phyloP scores from a whole-genome alignment of 2,113 vertebrate genomes.

The Peromyscus californicus region DNA sequence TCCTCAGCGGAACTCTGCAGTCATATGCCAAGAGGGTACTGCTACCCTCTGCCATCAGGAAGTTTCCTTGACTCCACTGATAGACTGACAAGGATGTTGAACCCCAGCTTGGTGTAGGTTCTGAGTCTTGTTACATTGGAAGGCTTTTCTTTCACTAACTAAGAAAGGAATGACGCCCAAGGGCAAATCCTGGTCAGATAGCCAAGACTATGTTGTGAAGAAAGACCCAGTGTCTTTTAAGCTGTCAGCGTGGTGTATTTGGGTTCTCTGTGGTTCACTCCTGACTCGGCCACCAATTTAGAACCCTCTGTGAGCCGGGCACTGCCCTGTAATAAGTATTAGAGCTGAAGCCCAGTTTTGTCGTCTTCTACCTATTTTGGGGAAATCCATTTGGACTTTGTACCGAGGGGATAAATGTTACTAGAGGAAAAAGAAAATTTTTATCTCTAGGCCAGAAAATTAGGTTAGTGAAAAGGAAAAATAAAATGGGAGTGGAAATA shows the following conservation, averaged over 20 bases:
- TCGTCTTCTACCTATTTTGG: not conserved
- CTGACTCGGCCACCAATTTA: not conserved
- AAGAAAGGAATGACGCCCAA: not conserved
- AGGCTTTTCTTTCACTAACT: not conserved
- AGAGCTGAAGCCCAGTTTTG: not conserved
- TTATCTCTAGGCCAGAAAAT: not conserved
- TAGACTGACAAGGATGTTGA: not conserved
- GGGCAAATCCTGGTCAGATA: not conserved
- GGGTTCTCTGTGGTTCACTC: not conserved
- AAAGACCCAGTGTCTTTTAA: not conserved
- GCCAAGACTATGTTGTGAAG: not conserved
- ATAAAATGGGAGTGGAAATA: not conserved
- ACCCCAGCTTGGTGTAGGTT: not conserved
- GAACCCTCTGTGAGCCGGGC: not conserved
- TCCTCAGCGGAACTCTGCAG: not conserved
- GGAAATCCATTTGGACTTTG: not conserved
- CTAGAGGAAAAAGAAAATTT: not conserved
- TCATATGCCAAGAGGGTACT: no score
- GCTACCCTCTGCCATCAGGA: not conserved
- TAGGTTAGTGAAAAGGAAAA: not conserved
- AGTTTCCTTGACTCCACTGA: not conserved
- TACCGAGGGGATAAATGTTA: not conserved
- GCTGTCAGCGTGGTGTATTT: accelerated
- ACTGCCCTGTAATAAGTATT: accelerated
- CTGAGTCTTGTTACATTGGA: not conserved